Evolutionary conservation across 2,888 invertebrate genomes (phyloP), one percentile per base, ranked within the genome.

Genomic region (Lacanobia oleracea): DNA sequence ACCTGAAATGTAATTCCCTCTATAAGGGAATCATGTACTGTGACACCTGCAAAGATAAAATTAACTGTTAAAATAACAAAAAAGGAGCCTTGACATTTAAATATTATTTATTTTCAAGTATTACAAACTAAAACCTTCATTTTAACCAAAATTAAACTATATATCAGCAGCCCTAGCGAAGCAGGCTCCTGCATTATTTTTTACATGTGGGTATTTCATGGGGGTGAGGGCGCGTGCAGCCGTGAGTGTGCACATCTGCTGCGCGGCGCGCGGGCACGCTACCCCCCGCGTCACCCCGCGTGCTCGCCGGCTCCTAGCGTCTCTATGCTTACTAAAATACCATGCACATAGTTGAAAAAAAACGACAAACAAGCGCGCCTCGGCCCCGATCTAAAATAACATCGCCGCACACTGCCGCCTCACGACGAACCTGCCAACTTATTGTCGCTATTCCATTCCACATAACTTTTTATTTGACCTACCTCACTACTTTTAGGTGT

Each of bases 1-100:
- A 95, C 95, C 92, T 95, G 94, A 88, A 94, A 93, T 86, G 93
- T 93, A 86, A 95, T 91, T 72, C 94, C 94, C 87, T 94, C 94
- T 84, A 94, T 90, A 73, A 94, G 88, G 62, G 93, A 91, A 82
- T 95, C 94, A 78, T 94, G 94, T 74, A 93, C 93, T 83, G 93
- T 91, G 23, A 92, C 91, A 91, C 91, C 94, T 94, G 93, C 8
- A 93, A 92, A 85, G 61, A 91, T 61, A 83, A 73, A 60, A 60
- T 45, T 37, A 60, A 27, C 5, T 50, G 18, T 59, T 57, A 66
- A 40, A 37, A 57, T 48, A 4, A 51, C 10, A 37, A 40, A 70
- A 23, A 33, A 0, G 10, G 1, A 1, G 3, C 12, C 12, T 27
- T 48, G 1, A n/a, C 45, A n/a, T 16, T 45, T 4, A 16, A 10